Evolutionary conservation across 2,797 vertebrate species (phyloP), one percentile per base, ranked within the genome.

Genomic region (Gymnoscopelus braueri): DNA sequence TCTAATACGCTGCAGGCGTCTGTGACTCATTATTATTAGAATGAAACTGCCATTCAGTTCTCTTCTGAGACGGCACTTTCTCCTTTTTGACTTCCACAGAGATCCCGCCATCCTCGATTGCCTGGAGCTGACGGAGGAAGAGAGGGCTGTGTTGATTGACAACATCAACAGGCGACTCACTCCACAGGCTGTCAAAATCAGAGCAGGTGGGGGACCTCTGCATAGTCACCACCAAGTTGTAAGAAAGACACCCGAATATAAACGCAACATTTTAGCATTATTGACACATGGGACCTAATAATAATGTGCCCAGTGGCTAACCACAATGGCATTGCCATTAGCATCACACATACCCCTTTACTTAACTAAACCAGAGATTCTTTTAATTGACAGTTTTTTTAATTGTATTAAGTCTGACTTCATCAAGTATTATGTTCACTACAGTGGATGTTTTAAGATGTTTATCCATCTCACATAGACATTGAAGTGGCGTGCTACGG

Each of bases 401-500:
- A 19, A 29, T 29, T 1, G 26, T 29, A 29, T 29, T 29, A 4
- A 29, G 26, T 26, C 26, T 26, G 26, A 26, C 32, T 35, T 35
- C 32, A 5, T 35, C 32, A 35, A 5, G 32, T 5, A 35, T 35
- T 6, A 35, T 35, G 32, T 35, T 35, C 32, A 35, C 32, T 44
- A 10, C 35, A 39, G 5, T 39, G 35, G 2, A 8, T 39, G 5
- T 39, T 39, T 39, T 9, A 44, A 44, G 39, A 9, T 44, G 39
- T 35, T 11, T 50, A 2, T 53, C 61, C 13, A 15, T 63, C 39
- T n/a, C 14, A 9, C 44, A 54, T 83, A 99, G 98, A 99, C 88
- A 99, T 99, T 76, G 98, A 99, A 82, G 98, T 99, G 76, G 97
- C 98, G 4, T 99, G 98, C 89, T 99, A 99, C 9, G 98, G 98